phyloP scores from a whole-genome alignment of 2,888 invertebrate genomes.

The Spialia ferax region DNA sequence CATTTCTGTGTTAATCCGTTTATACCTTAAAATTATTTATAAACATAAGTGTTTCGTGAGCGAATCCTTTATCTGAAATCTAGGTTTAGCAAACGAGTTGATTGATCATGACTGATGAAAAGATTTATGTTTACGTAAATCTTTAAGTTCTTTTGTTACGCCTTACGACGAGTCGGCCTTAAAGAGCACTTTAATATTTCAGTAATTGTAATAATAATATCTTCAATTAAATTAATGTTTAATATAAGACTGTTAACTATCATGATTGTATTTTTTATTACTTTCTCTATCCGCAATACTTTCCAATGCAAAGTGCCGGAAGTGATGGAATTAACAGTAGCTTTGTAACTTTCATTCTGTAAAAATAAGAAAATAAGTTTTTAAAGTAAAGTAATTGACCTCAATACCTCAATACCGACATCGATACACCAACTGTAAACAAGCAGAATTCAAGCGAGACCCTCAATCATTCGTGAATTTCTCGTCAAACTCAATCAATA shows the following conservation, averaged over 20 bases:
- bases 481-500: conserved; percentile 61
- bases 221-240: not conserved
- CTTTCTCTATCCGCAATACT: conserved; percentile 15
- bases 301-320: conserved; percentile 19
- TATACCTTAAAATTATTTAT: no score
- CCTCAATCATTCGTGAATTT: conserved; percentile 58
- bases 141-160: no score
- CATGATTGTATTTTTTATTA: not conserved
- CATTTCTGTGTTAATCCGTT: no score
- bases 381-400: not conserved
- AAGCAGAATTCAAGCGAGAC: conserved; percentile 50
- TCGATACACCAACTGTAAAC: not conserved
- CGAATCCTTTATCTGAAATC: no score
- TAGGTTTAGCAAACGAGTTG: no score
- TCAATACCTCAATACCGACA: not conserved
- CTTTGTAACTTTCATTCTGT: conserved; percentile 2
- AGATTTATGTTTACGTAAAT: no score
- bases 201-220: not conserved
- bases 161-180: no score
- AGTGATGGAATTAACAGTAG: conserved; percentile 11
- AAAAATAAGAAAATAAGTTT: conserved; percentile 1
- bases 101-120: no score
- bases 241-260: not conserved
- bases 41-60: no score
- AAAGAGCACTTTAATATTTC: no score